Evolutionary conservation across 2,888 invertebrate genomes (phyloP).

Genomic region (Balanococcus diminutus): DNA sequence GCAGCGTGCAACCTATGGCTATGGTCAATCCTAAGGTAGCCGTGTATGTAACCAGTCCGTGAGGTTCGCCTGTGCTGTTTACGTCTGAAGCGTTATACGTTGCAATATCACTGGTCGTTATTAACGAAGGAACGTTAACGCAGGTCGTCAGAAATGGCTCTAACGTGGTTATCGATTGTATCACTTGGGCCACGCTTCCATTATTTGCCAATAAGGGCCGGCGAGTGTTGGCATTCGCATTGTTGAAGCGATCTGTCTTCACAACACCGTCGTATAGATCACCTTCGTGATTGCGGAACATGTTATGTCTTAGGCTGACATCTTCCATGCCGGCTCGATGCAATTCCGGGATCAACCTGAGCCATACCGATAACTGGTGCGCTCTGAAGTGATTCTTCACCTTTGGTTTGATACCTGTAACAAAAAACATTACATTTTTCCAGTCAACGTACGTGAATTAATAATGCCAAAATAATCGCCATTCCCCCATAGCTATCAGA

Average conservation of each 20-base stretch:
- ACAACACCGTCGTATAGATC: conserved; percentile 89
- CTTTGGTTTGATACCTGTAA: conserved; percentile 84
- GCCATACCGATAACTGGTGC: conserved; percentile 93
- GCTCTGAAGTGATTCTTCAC: conserved; percentile 93
- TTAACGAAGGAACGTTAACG: conserved; percentile 66
- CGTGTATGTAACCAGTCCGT: conserved; percentile 64
- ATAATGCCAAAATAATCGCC: neutral
- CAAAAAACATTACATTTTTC: conserved; percentile 11
- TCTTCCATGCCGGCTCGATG: conserved; percentile 85
- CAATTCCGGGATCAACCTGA: conserved; percentile 88
- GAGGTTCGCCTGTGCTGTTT: conserved; percentile 53
- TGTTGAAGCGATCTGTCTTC: conserved; percentile 79
- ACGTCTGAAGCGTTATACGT: conserved; percentile 50
- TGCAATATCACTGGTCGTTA: conserved; percentile 20
- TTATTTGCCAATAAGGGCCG: conserved; percentile 55
- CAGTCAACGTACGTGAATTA: no score
- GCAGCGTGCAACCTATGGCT: conserved; percentile 79
- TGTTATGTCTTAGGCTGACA: conserved; percentile 83
- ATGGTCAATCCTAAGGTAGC: conserved; percentile 79
- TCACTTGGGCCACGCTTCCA: conserved; percentile 59
- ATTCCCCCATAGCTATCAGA: neutral
- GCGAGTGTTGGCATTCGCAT: conserved; percentile 61
- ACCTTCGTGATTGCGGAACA: conserved; percentile 88
- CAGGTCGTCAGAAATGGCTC: conserved; percentile 76
- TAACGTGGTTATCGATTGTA: conserved; percentile 68